A percentile compares a stretch with the other conserved stretches of the same genome.
phyloP scores from a whole-genome alignment of 53 echinoderm and acorn worm genomes.

The Astropecten irregularis region DNA sequence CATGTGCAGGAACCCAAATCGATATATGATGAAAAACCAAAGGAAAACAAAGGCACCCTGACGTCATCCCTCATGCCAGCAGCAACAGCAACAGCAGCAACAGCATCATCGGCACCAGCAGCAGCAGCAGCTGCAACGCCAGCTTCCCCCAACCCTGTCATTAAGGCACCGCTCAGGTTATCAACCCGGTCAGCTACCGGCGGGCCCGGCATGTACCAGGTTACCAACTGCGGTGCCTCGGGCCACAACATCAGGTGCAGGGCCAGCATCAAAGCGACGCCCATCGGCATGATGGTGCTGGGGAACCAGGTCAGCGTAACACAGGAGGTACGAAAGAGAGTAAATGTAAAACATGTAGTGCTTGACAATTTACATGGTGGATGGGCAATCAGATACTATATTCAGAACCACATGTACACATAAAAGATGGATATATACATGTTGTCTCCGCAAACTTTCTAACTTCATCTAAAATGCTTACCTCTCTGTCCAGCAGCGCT shows the following conservation, averaged over 20 bases:
- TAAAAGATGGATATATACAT: no score
- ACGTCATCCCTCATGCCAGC: slow-evolving; percentile 4
- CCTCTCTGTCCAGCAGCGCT: no score
- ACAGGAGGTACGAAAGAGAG: slow-evolving; percentile 87
- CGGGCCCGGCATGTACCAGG: slow-evolving; percentile 90
- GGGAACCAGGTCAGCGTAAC: slow-evolving; percentile 84
- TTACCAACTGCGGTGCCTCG: slow-evolving; percentile 94
- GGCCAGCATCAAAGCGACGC: slow-evolving; percentile 88
- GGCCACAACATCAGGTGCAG: slow-evolving; percentile 95
- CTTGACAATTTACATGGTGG: no score
- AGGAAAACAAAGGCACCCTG: slow-evolving; percentile 43
- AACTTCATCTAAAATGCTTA: no score
- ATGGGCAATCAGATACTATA: no score
- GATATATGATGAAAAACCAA: slow-evolving; percentile 69
- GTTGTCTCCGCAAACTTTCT: no score
- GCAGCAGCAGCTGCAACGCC: slow-evolving; percentile 21
- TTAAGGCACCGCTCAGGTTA: background rate
- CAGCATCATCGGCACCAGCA: background rate
- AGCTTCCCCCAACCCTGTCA: background rate
- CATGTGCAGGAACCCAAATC: slow-evolving; percentile 79
- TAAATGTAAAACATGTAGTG: no score
- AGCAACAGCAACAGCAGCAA: background rate
- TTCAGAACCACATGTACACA: no score
- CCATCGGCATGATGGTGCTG: slow-evolving; percentile 98
- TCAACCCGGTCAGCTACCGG: slow-evolving; percentile 43